Evolutionary conservation across 2,113 vertebrate species (phyloP).

Genomic region (Leucopsar rothschildi): DNA sequence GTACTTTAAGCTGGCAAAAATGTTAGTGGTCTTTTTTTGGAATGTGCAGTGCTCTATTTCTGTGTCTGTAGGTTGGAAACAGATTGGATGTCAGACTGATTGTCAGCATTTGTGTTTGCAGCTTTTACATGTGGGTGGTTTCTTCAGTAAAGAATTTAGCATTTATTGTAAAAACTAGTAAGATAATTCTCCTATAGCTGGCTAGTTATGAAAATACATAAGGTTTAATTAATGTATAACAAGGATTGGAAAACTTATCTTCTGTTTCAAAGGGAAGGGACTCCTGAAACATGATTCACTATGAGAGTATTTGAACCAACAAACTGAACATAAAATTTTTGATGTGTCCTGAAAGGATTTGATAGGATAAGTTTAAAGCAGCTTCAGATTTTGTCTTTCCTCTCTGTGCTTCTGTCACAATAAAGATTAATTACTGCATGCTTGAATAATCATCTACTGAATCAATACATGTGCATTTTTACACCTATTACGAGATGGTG

Average conservation of each 20-base stretch:
- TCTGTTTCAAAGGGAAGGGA: neutral
- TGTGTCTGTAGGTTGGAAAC: constrained; percentile 48
- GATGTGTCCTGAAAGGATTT: neutral
- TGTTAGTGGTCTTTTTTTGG: constrained; percentile 29
- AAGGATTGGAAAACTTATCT: neutral
- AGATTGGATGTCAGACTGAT: constrained; percentile 67
- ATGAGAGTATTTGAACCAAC: neutral
- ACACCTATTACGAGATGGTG: neutral
- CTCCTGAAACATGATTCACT: neutral
- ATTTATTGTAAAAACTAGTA: constrained; percentile 33
- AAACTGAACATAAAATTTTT: neutral
- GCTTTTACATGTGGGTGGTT: constrained; percentile 24
- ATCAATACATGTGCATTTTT: neutral
- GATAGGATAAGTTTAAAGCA: neutral
- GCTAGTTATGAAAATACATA: neutral
- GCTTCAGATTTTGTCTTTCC: neutral
- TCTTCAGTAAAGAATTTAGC: neutral
- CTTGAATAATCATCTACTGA: neutral
- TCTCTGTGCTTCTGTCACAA: neutral
- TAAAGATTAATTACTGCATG: neutral
- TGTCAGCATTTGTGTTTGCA: constrained; percentile 41
- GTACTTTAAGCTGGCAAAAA: neutral
- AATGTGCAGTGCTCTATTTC: constrained; percentile 38
- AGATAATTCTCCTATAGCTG: neutral
- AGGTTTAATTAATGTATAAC: neutral